A percentile compares a stretch with the other conserved stretches of the same genome.
Evolutionary conservation across 1,140 invertebrate genomes (phyloP).

Genomic region (Brachionus paranguensis): DNA sequence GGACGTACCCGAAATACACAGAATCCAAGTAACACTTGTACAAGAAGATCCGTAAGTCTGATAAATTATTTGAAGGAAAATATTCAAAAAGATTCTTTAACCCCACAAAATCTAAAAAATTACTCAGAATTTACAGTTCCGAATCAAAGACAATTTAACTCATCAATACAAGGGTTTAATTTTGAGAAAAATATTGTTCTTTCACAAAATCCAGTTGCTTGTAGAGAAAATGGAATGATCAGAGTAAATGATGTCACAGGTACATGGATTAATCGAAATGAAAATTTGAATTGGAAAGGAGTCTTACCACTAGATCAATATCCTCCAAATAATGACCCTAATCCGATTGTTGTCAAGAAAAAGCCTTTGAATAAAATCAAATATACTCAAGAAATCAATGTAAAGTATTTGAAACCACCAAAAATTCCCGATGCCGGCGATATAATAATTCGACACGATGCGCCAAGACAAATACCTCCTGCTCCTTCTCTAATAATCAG

Average conservation of each 20-base stretch:
- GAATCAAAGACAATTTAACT: neutral
- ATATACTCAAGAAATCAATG: neutral
- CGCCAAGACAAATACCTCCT: neutral
- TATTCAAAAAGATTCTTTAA: neutral
- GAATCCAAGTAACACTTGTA: neutral
- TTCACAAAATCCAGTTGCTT: neutral
- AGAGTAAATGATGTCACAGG: neutral
- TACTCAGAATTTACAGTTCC: neutral
- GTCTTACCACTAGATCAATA: neutral
- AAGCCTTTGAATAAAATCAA: neutral
- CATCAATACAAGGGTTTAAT: neutral
- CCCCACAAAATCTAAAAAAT: neutral
- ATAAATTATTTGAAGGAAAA: neutral
- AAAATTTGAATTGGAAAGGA: neutral
- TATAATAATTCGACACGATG: neutral
- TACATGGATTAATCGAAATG: neutral
- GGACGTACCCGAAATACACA: neutral
- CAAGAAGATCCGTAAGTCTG: neutral
- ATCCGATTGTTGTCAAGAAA: neutral
- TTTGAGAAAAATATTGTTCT: neutral
- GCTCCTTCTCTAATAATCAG: slow-evolving; percentile 13
- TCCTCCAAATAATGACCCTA: neutral
- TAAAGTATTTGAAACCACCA: slow-evolving; percentile 5
- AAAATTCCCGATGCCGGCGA: neutral
- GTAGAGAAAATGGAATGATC: neutral